phyloP scores from a whole-genome alignment of 2,797 vertebrate genomes.

The Sebastes iracundus region DNA sequence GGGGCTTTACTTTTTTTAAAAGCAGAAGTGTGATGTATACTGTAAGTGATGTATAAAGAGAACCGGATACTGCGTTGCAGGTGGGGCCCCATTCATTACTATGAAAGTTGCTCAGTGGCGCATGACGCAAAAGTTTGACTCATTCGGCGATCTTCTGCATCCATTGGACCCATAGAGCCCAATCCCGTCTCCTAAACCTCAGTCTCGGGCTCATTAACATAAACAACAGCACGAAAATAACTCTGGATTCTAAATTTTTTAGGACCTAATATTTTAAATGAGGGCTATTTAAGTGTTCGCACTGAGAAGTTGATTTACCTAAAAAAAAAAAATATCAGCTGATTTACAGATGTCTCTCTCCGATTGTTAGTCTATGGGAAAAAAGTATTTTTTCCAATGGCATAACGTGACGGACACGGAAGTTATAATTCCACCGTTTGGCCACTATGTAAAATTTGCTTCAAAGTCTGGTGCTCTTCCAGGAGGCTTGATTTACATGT shows the following conservation, averaged over 20 bases:
- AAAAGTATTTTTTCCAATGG: neutral
- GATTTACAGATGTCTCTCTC: too few relatives aligned
- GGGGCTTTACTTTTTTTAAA: neutral
- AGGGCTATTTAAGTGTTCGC: neutral
- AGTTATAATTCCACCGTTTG: neutral
- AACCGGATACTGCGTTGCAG: neutral
- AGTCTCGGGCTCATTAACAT: neutral
- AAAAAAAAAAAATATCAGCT: too few relatives aligned
- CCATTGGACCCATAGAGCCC: neutral
- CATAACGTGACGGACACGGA: neutral
- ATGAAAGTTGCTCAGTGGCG: neutral
- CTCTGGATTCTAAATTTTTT: neutral
- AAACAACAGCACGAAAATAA: too few relatives aligned
- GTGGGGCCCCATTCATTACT: neutral
- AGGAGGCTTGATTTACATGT: neutral
- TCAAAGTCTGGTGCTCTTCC: neutral
- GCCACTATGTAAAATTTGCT: neutral
- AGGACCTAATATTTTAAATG: neutral
- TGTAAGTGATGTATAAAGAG: too few relatives aligned
- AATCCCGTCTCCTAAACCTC: neutral
- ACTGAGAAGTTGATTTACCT: neutral
- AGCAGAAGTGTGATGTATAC: neutral
- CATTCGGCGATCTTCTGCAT: neutral
- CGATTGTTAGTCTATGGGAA: neutral
- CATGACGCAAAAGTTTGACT: neutral